Conservation (phyloP, 2,113 vertebrate genomes). For the human (Homo sapiens) region GRCh38 chrX:45385001-45385500, state of each 20-base stretch:
- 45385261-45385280: background rate
- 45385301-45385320: background rate
- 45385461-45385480: background rate
- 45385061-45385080: background rate
- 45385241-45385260: background rate
- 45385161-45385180: background rate
- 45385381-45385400: background rate
- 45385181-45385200: background rate
- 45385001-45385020: background rate
- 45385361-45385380: background rate
- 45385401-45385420: background rate
- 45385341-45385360: background rate
- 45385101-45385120: background rate
- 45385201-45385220: background rate
- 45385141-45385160: background rate
- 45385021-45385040: background rate
- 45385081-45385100: background rate
- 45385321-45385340: background rate
- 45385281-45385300: background rate
- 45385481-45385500: background rate
- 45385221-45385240: too few relatives aligned
- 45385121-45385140: background rate
- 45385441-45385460: background rate
- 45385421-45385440: background rate
- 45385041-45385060: background rate